Evolutionary conservation across 2,888 invertebrate species (phyloP).

Genomic region (Strigamia maritima): DNA sequence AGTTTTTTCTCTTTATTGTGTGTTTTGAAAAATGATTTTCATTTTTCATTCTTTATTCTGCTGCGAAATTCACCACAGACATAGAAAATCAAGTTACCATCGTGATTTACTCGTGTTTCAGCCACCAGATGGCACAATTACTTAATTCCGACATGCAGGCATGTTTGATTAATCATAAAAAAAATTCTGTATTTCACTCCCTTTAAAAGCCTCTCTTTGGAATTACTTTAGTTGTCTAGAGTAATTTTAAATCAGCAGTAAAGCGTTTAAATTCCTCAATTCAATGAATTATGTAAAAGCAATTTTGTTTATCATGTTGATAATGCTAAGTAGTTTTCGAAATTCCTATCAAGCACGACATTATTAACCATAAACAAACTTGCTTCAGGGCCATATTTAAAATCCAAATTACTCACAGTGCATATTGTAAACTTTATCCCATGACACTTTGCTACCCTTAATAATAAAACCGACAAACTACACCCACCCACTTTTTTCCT

Average conservation of each 20-base stretch:
- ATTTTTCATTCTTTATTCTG: too few species aligned
- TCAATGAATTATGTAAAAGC: neutral
- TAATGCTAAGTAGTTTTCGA: neutral
- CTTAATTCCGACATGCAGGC: too few species aligned
- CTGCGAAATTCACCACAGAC: too few species aligned
- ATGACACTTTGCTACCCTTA: neutral
- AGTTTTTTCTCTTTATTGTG: too few species aligned
- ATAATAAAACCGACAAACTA: neutral
- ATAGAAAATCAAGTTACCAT: too few species aligned
- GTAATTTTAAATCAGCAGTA: neutral
- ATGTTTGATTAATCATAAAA: too few species aligned
- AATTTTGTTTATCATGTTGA: neutral
- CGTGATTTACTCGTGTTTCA: too few species aligned
- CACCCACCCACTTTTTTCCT: neutral
- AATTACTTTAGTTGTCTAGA: neutral
- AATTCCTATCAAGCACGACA: neutral
- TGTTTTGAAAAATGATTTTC: too few species aligned
- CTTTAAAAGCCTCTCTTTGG: neutral
- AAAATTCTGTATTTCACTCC: neutral
- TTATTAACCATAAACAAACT: constrained; percentile 6
- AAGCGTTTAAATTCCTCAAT: neutral
- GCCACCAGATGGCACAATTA: too few species aligned
- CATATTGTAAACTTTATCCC: neutral
- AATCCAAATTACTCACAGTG: neutral
- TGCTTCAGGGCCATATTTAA: constrained; percentile 2